Percentiles rank a stretch among this genome's conserved stretches.
Conservation (phyloP, 2,797 vertebrate genomes). For the Prunella strophiata region DNA sequence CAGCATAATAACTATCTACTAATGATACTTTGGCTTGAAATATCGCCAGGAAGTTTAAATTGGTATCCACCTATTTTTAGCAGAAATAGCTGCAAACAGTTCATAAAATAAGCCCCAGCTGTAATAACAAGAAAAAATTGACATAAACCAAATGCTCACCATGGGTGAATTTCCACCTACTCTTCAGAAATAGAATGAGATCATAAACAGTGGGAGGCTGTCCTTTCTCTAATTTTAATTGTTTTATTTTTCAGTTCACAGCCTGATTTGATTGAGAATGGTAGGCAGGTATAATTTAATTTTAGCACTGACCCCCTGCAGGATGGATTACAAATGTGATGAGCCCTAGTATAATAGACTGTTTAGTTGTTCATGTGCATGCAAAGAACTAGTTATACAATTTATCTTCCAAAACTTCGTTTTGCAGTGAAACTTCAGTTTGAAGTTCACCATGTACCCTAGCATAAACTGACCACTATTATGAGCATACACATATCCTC, state of each 20-base stretch:
- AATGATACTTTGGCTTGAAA: slow-evolving; percentile 69
- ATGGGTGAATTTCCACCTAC: slow-evolving; percentile 67
- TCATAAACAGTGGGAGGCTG: slow-evolving; percentile 55
- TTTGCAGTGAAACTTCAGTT: not conserved
- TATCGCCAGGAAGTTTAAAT: slow-evolving; percentile 62
- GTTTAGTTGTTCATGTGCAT: slow-evolving; percentile 20
- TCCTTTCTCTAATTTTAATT: slow-evolving; percentile 67
- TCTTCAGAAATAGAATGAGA: slow-evolving; percentile 54
- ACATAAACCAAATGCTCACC: slow-evolving; percentile 70
- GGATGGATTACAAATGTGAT: slow-evolving; percentile 39
- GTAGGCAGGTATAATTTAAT: slow-evolving; percentile 65
- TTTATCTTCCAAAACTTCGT: not conserved
- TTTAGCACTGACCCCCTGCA: slow-evolving; percentile 56
- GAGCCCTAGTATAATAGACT: slow-evolving; percentile 23
- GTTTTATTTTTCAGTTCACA: slow-evolving; percentile 63
- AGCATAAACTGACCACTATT: not conserved
- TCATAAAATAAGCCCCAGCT: slow-evolving; percentile 62
- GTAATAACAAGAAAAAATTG: slow-evolving; percentile 68
- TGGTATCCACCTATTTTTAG: slow-evolving; percentile 67
- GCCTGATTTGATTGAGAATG: slow-evolving; percentile 64
- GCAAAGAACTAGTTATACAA: not conserved
- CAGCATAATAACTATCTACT: slow-evolving; percentile 59
- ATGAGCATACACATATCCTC: not conserved
- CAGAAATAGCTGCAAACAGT: slow-evolving; percentile 65
- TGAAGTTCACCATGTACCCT: not conserved